Evolutionary conservation across 2,888 invertebrate species (phyloP).

Genomic region (Spodoptera picta): DNA sequence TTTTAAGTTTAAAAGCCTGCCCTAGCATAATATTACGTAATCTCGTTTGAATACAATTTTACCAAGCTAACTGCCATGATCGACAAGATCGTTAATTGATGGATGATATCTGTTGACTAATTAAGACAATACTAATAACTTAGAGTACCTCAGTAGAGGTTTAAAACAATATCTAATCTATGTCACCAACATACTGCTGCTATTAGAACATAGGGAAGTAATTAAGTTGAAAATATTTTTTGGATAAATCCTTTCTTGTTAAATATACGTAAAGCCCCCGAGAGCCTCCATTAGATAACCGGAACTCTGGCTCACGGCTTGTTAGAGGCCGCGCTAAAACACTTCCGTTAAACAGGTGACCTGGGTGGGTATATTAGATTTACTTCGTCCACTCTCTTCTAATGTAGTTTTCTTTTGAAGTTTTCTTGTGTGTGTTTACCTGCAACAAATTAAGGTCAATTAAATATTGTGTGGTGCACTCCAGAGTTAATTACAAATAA

Average conservation of each 20-base stretch:
- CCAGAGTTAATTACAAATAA: conserved; percentile 25
- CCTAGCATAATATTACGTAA: too few species aligned
- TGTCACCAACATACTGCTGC: too few species aligned
- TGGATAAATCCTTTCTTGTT: background rate
- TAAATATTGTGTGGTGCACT: conserved; percentile 29
- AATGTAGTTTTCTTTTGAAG: conserved; percentile 28
- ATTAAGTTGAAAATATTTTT: background rate
- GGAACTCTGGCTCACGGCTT: conserved; percentile 33
- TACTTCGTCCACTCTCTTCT: conserved; percentile 23
- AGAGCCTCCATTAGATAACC: conserved; percentile 23
- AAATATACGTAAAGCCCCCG: conserved; percentile 20
- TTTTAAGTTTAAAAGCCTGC: too few species aligned
- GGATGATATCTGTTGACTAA: too few species aligned
- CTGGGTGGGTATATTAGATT: conserved; percentile 44
- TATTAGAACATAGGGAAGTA: too few species aligned
- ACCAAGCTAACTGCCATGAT: too few species aligned
- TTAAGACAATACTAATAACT: too few species aligned
- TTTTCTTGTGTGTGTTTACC: conserved; percentile 40
- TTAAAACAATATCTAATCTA: too few species aligned
- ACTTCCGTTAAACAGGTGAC: conserved; percentile 47
- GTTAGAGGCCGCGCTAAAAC: conserved; percentile 39
- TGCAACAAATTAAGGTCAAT: conserved; percentile 49
- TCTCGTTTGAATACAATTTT: too few species aligned
- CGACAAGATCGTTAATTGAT: too few species aligned
- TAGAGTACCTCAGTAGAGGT: too few species aligned